Percentiles rank a stretch among this genome's conserved stretches.
Conservation (phyloP, 2,113 vertebrate species). For the Eulacestoma nigropectus region DNA sequence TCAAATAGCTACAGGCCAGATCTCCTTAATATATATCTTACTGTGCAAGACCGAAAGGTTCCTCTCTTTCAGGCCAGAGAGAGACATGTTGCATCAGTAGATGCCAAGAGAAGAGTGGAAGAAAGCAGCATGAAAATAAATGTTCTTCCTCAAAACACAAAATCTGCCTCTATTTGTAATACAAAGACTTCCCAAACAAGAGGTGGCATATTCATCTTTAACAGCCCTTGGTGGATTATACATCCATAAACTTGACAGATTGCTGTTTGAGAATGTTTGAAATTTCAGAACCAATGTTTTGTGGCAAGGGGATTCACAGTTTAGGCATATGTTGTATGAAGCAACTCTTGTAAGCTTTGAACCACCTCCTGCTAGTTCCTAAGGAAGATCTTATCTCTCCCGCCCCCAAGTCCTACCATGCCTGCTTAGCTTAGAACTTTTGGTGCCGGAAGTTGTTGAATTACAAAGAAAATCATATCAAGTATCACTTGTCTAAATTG, state of each 20-base stretch:
- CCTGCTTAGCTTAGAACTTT: not conserved
- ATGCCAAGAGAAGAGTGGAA: not conserved
- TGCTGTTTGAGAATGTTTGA: not conserved
- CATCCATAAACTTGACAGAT: not conserved
- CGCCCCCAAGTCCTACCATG: not conserved
- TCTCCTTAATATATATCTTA: not conserved
- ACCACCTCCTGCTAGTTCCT: not conserved
- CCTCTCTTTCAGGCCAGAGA: not conserved
- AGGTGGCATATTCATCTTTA: not conserved
- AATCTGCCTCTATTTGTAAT: not conserved
- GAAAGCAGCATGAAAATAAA: not conserved
- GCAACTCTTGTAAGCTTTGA: not conserved
- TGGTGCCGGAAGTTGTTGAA: not conserved
- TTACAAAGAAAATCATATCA: not conserved
- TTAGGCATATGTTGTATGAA: not conserved
- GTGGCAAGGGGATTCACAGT: not conserved
- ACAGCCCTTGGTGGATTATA: not conserved
- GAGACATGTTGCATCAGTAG: not conserved
- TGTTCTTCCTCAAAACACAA: not conserved
- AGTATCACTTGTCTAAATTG: not conserved
- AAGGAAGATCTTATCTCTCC: not conserved
- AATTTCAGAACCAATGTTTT: not conserved
- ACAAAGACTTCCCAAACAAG: not conserved
- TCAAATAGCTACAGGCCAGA: not conserved
- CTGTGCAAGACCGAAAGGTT: not conserved